phyloP scores from a whole-genome alignment of 2,113 vertebrate species.

The Syngnathus typhle region DNA sequence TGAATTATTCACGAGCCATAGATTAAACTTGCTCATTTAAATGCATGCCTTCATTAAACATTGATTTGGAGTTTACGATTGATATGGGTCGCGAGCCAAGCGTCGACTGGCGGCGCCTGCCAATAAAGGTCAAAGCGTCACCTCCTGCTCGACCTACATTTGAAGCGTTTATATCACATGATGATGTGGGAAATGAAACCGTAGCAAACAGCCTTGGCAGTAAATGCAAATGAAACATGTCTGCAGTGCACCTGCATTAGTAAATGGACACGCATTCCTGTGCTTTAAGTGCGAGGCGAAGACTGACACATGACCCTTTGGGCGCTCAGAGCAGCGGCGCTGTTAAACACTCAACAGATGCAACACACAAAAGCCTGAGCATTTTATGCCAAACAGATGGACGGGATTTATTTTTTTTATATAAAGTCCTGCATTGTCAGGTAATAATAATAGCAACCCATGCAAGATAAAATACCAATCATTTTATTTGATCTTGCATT shows the following conservation, averaged over 20 bases:
- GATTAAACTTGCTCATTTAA: constrained; percentile 53
- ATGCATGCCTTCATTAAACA: constrained; percentile 43
- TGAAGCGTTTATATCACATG: constrained; percentile 5
- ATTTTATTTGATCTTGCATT: too few species aligned
- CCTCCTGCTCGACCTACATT: neutral
- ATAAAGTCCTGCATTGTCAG: neutral
- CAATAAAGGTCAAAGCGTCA: constrained; percentile 24
- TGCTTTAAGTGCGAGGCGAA: constrained; percentile 26
- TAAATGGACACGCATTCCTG: constrained; percentile 12
- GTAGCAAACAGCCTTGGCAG: neutral
- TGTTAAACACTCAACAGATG: constrained; percentile 28
- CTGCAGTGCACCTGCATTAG: neutral
- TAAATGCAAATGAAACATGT: constrained; percentile 3
- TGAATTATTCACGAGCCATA: constrained; percentile 42
- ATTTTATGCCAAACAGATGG: constrained; percentile 6
- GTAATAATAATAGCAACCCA: neutral
- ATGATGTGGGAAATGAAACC: neutral
- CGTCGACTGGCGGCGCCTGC: neutral
- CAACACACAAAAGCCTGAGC: constrained; percentile 28
- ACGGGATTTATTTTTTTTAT: neutral
- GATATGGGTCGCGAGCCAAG: constrained; percentile 23
- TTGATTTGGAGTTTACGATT: constrained; percentile 47
- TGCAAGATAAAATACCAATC: too few species aligned
- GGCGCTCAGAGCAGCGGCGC: constrained; percentile 29
- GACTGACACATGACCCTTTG: constrained; percentile 26